phyloP scores from a whole-genome alignment of 2,797 vertebrate species.

The Myotis pilosus region DNA sequence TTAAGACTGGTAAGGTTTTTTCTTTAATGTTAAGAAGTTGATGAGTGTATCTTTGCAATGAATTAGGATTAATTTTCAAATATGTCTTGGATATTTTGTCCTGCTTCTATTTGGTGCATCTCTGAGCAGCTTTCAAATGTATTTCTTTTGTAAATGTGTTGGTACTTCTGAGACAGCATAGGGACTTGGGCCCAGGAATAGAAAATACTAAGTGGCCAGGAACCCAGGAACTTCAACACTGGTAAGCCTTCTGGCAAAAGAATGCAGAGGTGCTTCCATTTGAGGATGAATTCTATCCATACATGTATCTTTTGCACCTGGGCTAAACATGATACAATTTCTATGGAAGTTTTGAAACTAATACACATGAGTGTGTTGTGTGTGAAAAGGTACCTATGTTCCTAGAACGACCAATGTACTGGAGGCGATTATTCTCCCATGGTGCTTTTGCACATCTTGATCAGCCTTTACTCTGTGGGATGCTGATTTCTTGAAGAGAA shows the following conservation, averaged over 20 bases:
- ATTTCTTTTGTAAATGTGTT: constrained; percentile 21
- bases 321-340: background rate
- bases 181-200: background rate
- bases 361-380: background rate
- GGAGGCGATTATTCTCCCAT: background rate
- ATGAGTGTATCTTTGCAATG: background rate
- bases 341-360: background rate
- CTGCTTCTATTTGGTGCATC: background rate
- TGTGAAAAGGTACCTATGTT: background rate
- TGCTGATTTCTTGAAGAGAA: background rate
- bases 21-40: background rate
- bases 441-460: background rate
- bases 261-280: background rate
- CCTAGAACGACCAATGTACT: background rate
- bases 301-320: background rate
- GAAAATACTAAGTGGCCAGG: background rate
- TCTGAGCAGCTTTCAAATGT: background rate
- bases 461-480: background rate
- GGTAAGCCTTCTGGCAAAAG: background rate
- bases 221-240: background rate
- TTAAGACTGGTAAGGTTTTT: background rate
- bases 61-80: constrained; percentile 41
- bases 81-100: constrained; percentile 5
- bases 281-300: background rate
- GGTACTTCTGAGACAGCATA: background rate